Conservation (phyloP, 2,113 vertebrate species). For the Pleuronectes platessa region DNA sequence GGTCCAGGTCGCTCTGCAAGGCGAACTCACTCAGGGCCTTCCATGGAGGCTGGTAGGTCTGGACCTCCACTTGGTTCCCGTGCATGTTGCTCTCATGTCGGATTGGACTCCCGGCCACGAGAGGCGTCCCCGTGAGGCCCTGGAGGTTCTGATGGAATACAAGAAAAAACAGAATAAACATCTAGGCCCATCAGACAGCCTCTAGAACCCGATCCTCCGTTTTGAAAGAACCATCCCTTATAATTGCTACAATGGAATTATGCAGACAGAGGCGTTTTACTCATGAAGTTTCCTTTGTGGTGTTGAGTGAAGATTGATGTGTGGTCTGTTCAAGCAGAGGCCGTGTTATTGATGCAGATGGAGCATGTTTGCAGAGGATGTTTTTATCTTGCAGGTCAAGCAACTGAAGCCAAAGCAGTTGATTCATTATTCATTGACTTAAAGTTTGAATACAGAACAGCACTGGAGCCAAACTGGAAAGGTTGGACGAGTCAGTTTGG, state of each 20-base stretch:
- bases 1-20: slow-evolving; percentile 92
- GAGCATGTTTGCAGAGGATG: slow-evolving; percentile 9
- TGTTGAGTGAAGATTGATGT: neutral
- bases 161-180: neutral
- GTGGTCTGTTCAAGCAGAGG: neutral
- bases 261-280: neutral
- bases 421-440: slow-evolving; percentile 66
- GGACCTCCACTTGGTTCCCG: slow-evolving; percentile 91
- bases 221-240: neutral
- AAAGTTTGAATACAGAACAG: slow-evolving; percentile 62
- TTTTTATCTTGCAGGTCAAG: slow-evolving; percentile 41
- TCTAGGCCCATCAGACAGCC: neutral
- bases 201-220: neutral
- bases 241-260: neutral
- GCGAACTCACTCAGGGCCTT: slow-evolving; percentile 95
- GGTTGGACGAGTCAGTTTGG: neutral
- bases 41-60: slow-evolving; percentile 95
- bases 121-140: slow-evolving; percentile 91
- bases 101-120: slow-evolving; percentile 91
- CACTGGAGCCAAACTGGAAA: slow-evolving; percentile 11
- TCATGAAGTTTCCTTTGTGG: neutral
- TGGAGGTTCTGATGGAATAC: slow-evolving; percentile 84
- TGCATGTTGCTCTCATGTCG: slow-evolving; percentile 89
- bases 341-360: slow-evolving; percentile 9
- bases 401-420: slow-evolving; percentile 61